A percentile compares a stretch with the other conserved stretches of the same genome.
phyloP scores from a whole-genome alignment of 2,888 invertebrate species.

The Eucriotettix oculatus region DNA sequence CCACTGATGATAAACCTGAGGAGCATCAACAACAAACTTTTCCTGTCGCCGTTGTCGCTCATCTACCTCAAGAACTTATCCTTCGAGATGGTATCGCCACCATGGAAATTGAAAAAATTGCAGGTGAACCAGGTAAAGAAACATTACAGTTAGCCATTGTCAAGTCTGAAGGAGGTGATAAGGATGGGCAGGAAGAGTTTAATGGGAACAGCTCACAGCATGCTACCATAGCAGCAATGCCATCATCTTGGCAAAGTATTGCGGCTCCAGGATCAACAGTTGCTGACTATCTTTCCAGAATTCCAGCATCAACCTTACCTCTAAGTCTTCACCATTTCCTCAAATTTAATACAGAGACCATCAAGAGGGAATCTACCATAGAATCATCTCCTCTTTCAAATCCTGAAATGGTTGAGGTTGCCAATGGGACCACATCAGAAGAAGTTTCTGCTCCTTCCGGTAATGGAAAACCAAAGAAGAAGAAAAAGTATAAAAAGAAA shows the following conservation, averaged over 20 bases:
- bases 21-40: slow-evolving; percentile 14
- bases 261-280: slow-evolving; percentile 30
- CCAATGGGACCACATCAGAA: slow-evolving; percentile 3
- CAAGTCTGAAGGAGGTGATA: slow-evolving; percentile 12
- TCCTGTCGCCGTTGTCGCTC: slow-evolving; percentile 19
- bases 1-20: slow-evolving; percentile 1
- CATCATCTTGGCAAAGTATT: slow-evolving; percentile 34
- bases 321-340: slow-evolving; percentile 43
- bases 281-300: slow-evolving; percentile 32
- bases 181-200: slow-evolving; percentile 18
- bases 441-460: slow-evolving; percentile 2
- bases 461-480: slow-evolving; percentile 36
- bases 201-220: slow-evolving; percentile 6
- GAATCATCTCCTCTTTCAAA: slow-evolving; percentile 28
- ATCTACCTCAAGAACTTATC: slow-evolving; percentile 17
- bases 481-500: slow-evolving; percentile 68
- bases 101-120: slow-evolving; percentile 8
- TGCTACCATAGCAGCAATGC: slow-evolving; percentile 26
- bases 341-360: slow-evolving; percentile 41
- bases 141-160: slow-evolving; percentile 8
- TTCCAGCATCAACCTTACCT: slow-evolving; percentile 34
- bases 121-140: neutral
- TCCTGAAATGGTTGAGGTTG: slow-evolving; percentile 22
- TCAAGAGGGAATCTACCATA: slow-evolving; percentile 30
- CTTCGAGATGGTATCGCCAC: slow-evolving; percentile 9